Base-by-base conservation (phyloP, 1,140 invertebrate genomes). In the Drosophila sproati region DNA sequence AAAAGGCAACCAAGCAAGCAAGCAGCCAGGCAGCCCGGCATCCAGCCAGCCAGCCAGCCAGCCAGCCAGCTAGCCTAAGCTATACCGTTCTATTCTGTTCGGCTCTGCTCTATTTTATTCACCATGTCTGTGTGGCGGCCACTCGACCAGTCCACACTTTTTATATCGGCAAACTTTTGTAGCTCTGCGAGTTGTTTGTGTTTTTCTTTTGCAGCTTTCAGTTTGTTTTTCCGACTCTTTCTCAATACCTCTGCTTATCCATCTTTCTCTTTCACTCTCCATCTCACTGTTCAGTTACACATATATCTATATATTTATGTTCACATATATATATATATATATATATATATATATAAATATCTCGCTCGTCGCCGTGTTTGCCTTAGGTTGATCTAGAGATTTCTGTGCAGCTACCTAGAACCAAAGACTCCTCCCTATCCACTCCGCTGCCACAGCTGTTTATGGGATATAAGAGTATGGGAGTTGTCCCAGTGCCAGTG, bases 121-220 rank as follows among this genome's bases (percentile, higher is more conserved):
- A n/a, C 71, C 67, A 47, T 73, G 48, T 68, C 55, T 68, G 72
- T 86, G 80, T 57, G 76, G 66, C 73, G 76, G 77, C 83, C 82
- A 88, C 83, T 87, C 80, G 77, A 83, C 77, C 77, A 88, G 83
- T 83, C 83, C 87, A 73, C 87, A 87, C 76, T 91, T 78, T 88
- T 82, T 87, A 86, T 83, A 90, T 91, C 82, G 80, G 71, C 70
- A 80, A 90, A 78, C 82, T 90, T 90, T 91, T 91, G 82, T 89
- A 90, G 86, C 87, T 80, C 78, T 78, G 51, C 74, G 82, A 87
- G 86, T 90, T 89, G 86, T 89, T 89, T 89, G 86, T 90, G 86
- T 89, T 89, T 89, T 89, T 91, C 86, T 89, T 89, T 89, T 82
- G 81, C 81, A 90, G 76, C 90, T 89, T 89, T 80, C 72, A 86